These are phyloP conservation scores for Promerops cafer DNA, from an alignment of 2,113 vertebrate genomes.

Conservation along the genomic window DNA sequence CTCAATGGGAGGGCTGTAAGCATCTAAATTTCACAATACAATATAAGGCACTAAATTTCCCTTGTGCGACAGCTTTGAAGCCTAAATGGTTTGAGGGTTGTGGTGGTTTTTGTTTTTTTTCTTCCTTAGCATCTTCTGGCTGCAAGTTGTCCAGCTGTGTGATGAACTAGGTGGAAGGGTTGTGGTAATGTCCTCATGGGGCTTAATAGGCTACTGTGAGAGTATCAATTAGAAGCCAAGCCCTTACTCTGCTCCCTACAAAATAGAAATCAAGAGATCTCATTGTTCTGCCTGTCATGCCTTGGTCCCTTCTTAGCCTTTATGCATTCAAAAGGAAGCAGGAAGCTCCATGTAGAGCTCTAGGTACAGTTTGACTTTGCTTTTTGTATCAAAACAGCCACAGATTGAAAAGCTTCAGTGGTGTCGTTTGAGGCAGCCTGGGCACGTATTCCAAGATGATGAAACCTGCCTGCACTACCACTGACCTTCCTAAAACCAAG, in stretches of 20 bases:
- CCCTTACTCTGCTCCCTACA: neutral
- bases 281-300: neutral
- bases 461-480: neutral
- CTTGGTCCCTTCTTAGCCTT: neutral
- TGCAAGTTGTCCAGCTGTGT: neutral
- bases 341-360: neutral
- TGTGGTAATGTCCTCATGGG: neutral
- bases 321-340: neutral
- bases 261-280: neutral
- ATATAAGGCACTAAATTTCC: neutral
- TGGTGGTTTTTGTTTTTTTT: neutral
- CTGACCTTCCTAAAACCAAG: neutral
- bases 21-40: neutral
- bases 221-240: neutral
- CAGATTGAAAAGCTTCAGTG: neutral
- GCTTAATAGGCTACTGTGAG: neutral
- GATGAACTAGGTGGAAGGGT: neutral
- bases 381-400: neutral
- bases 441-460: rapidly evolving
- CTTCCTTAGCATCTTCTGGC: neutral
- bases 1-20: neutral
- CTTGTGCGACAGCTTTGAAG: neutral
- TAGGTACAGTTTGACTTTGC: neutral
- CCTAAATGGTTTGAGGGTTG: neutral
- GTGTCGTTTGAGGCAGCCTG: neutral